Percentiles rank a stretch among this genome's conserved stretches.
Conservation (phyloP, 2,113 vertebrate genomes). For the Oreocharis arfaki region DNA sequence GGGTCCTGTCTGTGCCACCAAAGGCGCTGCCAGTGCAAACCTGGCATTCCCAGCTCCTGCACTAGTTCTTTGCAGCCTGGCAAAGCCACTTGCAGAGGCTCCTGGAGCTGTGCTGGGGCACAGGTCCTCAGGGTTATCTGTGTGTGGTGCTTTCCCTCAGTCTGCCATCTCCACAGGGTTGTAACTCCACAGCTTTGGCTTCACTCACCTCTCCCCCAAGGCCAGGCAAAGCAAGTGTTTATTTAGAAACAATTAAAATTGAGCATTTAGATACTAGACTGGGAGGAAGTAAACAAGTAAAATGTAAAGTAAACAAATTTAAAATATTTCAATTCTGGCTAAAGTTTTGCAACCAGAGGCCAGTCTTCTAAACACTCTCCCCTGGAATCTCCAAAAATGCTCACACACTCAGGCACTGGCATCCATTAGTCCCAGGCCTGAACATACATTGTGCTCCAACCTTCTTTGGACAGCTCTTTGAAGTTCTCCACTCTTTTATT, state of each 20-base stretch:
- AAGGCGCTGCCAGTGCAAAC: not conserved
- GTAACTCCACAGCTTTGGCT: not conserved
- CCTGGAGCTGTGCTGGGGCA: not conserved
- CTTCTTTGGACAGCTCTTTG: not conserved
- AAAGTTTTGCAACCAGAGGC: not conserved
- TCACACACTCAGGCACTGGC: fast-evolving
- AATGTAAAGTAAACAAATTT: not conserved
- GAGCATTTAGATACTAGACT: not conserved
- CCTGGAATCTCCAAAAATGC: not conserved
- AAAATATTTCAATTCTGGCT: not conserved
- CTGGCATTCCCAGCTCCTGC: not conserved
- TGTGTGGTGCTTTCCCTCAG: fast-evolving
- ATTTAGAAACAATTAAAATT: not conserved
- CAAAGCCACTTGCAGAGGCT: not conserved
- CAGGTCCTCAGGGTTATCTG: not conserved
- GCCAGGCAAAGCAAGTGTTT: not conserved
- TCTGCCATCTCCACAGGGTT: not conserved
- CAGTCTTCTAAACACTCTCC: not conserved
- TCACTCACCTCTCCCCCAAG: not conserved
- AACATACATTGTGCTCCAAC: not conserved
- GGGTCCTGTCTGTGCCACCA: not conserved
- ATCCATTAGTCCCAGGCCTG: not conserved
- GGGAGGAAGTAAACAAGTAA: not conserved
- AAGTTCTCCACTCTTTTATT: not conserved
- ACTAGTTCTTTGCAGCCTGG: not conserved